Percentiles rank a stretch among this genome's conserved stretches.
Evolutionary conservation across 2,797 vertebrate species (phyloP).

Genomic region (Neoniphon sammara): DNA sequence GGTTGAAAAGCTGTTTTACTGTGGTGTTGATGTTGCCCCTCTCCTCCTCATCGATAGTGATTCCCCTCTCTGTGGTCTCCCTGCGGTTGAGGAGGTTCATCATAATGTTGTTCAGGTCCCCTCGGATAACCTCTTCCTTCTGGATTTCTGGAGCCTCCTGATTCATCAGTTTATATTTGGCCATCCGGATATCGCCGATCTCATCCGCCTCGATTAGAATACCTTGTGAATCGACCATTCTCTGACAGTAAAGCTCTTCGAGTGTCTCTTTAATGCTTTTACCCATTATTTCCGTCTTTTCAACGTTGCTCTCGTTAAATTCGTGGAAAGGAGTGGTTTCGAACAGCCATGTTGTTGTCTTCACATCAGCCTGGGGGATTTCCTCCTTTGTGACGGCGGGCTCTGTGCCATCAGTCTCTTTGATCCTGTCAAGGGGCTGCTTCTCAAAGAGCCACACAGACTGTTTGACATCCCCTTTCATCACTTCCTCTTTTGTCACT

Average conservation of each 20-base stretch:
- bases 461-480: conserved; percentile 90
- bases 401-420: conserved; percentile 77
- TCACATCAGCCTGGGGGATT: conserved; percentile 90
- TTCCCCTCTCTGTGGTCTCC: conserved; percentile 80
- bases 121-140: conserved; percentile 89
- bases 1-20: conserved; percentile 87
- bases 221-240: conserved; percentile 90
- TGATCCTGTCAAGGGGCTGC: conserved; percentile 89
- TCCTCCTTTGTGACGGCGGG: conserved; percentile 77
- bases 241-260: conserved; percentile 88
- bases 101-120: conserved; percentile 91
- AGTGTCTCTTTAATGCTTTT: conserved; percentile 92
- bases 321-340: conserved; percentile 91
- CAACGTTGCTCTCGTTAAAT: conserved; percentile 86
- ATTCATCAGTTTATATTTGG: conserved; percentile 92
- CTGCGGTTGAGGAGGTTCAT: conserved; percentile 88
- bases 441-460: conserved; percentile 96
- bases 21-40: conserved; percentile 89
- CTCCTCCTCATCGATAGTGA: conserved; percentile 87
- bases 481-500: conserved; percentile 87
- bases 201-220: conserved; percentile 93
- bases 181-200: conserved; percentile 93
- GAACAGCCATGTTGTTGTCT: conserved; percentile 93
- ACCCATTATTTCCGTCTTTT: conserved; percentile 89
- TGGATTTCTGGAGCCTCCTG: conserved; percentile 89